These are phyloP conservation scores for Enteromius trimaculatus DNA, from an alignment of 2,797 vertebrate genomes.

Conservation along the genomic window DNA sequence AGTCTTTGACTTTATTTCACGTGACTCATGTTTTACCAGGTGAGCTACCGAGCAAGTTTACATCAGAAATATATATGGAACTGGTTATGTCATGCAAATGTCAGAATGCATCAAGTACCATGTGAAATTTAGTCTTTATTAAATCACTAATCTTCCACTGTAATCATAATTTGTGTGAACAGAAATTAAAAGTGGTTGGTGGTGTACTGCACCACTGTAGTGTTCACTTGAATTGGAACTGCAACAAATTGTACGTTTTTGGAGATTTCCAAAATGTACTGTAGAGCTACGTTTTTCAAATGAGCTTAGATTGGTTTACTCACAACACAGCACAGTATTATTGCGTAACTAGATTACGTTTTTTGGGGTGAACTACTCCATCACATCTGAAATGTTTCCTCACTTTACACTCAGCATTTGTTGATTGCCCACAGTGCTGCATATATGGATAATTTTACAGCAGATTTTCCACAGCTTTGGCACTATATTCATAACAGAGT, in stretches of 20 bases:
- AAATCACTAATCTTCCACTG: neutral
- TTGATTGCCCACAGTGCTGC: slow-evolving; percentile 1
- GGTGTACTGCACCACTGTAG: neutral
- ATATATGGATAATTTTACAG: neutral
- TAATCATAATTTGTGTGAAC: neutral
- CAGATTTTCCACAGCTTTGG: neutral
- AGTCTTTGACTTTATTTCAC: neutral
- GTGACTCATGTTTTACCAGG: neutral
- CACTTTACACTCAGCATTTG: slow-evolving; percentile 9
- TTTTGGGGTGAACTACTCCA: neutral
- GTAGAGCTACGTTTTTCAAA: neutral
- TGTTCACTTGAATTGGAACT: neutral
- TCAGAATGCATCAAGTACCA: neutral
- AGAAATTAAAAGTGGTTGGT: neutral
- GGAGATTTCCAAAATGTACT: neutral
- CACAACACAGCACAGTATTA: neutral
- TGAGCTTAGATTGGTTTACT: neutral
- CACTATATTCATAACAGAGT: neutral
- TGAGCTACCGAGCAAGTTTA: neutral
- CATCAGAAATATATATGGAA: neutral
- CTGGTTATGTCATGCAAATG: neutral
- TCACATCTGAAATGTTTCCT: neutral
- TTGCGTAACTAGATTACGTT: neutral
- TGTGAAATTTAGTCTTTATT: neutral
- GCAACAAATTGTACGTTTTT: neutral